Conservation (phyloP, 2,888 invertebrate genomes). For the Catocala sponsa region DNA sequence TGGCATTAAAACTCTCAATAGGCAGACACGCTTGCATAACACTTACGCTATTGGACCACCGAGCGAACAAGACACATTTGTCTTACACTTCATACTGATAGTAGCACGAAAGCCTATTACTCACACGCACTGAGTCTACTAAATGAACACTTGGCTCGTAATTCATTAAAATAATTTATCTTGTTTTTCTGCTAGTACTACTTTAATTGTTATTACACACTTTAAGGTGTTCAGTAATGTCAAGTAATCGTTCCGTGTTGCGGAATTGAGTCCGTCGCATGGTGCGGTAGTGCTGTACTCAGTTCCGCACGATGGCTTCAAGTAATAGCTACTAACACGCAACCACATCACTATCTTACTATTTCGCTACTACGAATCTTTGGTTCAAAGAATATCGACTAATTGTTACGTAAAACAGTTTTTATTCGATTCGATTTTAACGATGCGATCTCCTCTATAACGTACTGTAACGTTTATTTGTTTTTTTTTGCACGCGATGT, state of each 20-base stretch:
- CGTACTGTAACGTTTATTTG: conserved; percentile 33
- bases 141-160: conserved; percentile 6
- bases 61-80: too few relatives aligned
- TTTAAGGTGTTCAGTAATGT: conserved; percentile 32
- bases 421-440: conserved; percentile 44
- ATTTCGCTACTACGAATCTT: conserved; percentile 45
- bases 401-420: conserved; percentile 59
- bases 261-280: conserved; percentile 30
- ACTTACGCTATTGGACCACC: too few relatives aligned
- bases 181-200: conserved; percentile 11
- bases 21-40: too few relatives aligned
- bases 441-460: conserved; percentile 43
- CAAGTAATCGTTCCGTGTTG: conserved; percentile 26
- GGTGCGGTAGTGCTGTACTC: not conserved
- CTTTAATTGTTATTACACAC: conserved; percentile 22
- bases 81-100: too few relatives aligned
- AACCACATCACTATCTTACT: conserved; percentile 49
- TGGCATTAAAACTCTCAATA: too few relatives aligned
- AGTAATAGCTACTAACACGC: conserved; percentile 53
- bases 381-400: conserved; percentile 47
- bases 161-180: conserved; percentile 14
- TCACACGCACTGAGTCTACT: not conserved
- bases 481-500: conserved; percentile 39
- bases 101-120: too few relatives aligned
- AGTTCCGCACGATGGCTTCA: conserved; percentile 53